Base-by-base conservation (phyloP, 2,888 invertebrate genomes). In the Tetragnatha montana region DNA sequence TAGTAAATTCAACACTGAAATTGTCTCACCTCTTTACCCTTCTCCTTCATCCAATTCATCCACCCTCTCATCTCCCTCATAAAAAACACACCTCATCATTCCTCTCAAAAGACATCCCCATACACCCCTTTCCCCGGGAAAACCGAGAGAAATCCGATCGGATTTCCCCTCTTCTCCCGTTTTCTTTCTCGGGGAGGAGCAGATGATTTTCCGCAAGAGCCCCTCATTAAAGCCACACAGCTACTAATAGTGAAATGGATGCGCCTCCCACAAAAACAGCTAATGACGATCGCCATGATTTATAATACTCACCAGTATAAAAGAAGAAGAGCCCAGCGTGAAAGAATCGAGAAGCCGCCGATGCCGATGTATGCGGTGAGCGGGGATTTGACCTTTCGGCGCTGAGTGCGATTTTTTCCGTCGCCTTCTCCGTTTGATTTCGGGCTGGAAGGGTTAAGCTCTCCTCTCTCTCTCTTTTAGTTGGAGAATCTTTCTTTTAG, bases 361-460 rank as follows among this genome's bases (percentile, higher is more conserved):
- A 73, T 19, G 73, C 17, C 51, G 73, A 82, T 82, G 81, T 71
- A 60, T 49, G n/a, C 73, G 50, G 74, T 51, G 22, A 51, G 51
- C 35, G 49, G 82, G 82, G 82, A 73, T 82, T 82, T 73, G 82
- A 82, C 82, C 82, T 73, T 73, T 73, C 60, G 22, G 60, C 51
- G 51, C 60, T 78, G 8, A 22, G 8, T 60, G 7, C 51, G 22
- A 10, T 21, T 60, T 22, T 78, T 10, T 68, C 60, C 60, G 51
- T 19, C n/a, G 19, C 50, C 3, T 47, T 51, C 60, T 22, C 8
- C n/a, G 35, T 49, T 35, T 75, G n/a, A 4, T 60, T 60, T 60
- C 60, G 17, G 60, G 4, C 35, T 35, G 35, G 35, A 35, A 35
- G 35, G 35, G 35, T 35, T 35, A 35, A 35, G 35, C 35, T 35